Evolutionary conservation across 2,113 vertebrate genomes (phyloP).

Genomic region (Ranitomeya imitator): DNA sequence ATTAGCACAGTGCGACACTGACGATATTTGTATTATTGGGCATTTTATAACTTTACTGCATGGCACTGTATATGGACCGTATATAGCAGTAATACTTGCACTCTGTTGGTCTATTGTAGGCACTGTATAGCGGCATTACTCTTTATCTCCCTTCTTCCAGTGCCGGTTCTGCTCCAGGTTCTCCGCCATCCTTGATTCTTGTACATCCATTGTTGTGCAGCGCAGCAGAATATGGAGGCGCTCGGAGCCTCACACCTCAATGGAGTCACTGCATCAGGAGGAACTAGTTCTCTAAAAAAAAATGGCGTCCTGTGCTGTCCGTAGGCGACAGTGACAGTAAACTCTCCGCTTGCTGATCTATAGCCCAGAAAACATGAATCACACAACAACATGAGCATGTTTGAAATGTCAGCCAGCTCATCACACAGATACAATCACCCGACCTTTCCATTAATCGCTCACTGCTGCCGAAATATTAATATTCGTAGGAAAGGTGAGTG

Average conservation of each 20-base stretch:
- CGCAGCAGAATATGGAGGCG: too few relatives aligned
- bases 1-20: not conserved
- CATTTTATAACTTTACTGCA: too few relatives aligned
- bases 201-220: too few relatives aligned
- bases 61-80: too few relatives aligned
- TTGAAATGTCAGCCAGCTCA: slow-evolving; percentile 36
- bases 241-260: not conserved
- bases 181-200: too few relatives aligned
- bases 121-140: too few relatives aligned
- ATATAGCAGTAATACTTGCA: too few relatives aligned
- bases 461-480: not conserved
- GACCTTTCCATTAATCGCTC: not conserved
- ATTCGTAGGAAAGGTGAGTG: not conserved
- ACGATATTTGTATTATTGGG: too few relatives aligned
- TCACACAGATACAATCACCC: not conserved
- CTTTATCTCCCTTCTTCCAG: too few relatives aligned
- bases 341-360: not conserved
- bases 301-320: not conserved
- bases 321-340: not conserved
- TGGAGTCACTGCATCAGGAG: not conserved
- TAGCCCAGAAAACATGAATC: slow-evolving; percentile 12
- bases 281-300: too few relatives aligned
- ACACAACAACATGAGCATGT: not conserved
- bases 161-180: too few relatives aligned
- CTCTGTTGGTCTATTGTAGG: too few relatives aligned